phyloP scores from a whole-genome alignment of 2,797 vertebrate genomes.

The Typhlichthys subterraneus region DNA sequence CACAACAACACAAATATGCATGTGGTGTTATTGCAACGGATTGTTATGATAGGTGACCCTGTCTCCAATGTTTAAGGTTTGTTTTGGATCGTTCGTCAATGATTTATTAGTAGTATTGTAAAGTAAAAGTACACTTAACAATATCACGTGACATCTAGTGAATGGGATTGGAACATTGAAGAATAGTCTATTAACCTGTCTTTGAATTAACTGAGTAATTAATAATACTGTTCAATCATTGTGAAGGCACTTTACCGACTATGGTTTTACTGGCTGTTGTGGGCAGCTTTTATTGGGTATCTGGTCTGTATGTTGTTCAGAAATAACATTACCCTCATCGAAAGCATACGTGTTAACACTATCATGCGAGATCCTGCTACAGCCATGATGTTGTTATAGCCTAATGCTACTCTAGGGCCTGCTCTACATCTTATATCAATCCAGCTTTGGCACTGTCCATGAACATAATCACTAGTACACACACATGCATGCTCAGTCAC shows the following conservation, averaged over 20 bases:
- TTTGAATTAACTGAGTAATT: neutral
- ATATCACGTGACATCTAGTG: too few species aligned
- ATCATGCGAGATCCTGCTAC: constrained; percentile 52
- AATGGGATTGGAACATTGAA: neutral
- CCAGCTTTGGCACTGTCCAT: constrained; percentile 1
- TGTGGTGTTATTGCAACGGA: too few species aligned
- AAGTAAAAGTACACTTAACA: too few species aligned
- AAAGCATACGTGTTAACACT: constrained; percentile 64
- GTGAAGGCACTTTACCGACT: neutral
- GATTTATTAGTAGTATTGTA: too few species aligned
- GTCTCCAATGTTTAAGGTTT: neutral
- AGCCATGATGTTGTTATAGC: constrained; percentile 39
- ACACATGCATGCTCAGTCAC: constrained; percentile 4
- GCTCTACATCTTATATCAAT: constrained; percentile 29
- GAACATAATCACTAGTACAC: constrained; percentile 8
- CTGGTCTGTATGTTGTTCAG: constrained; percentile 56
- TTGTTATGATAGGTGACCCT: too few species aligned
- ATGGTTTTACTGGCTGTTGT: constrained; percentile 37
- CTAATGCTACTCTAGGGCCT: constrained; percentile 7
- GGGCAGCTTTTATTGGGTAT: constrained; percentile 34
- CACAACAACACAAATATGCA: neutral
- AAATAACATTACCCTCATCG: constrained; percentile 54
- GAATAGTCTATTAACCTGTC: neutral
- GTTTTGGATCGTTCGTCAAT: neutral
- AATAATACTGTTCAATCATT: neutral